Evolutionary conservation across 2,888 invertebrate genomes (phyloP), one percentile per base, ranked within the genome.

Genomic region (Pollenia amentaria): DNA sequence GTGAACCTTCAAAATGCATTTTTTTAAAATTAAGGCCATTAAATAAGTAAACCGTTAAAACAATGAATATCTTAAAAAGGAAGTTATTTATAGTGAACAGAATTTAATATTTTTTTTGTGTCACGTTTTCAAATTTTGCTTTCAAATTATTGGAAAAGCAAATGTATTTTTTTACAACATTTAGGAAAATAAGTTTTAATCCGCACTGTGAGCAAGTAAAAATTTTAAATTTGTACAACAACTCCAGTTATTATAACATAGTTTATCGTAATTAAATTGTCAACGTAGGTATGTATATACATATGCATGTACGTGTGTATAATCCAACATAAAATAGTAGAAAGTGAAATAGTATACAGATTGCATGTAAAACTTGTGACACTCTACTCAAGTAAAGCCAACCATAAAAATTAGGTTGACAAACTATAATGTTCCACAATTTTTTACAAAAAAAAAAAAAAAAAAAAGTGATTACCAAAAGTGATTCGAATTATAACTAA

Each of bases 331-430:
- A 11, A 51, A 57, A 72, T 42, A 57, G 51, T 82, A 75, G 75
- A 82, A 76, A 82, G 82, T 82, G 82, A 82, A 82, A 82, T 67
- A 51, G 9, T 53, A 76, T 42, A 60, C 67, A 53, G n/a, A 75
- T 81, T 82, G 67, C 67, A 69, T 51, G 57, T 67, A 67, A 67
- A 42, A 57, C 29, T 51, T 82, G 67, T 38, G 67, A 44, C 69
- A 82, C 60, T 29, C 29, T 16, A 69, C 16, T 75, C 29, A 76
- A 29, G 75, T 69, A 75, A 76, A 76, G 60, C 75, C 60, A 82
- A 82, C 75, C 82, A 76, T 60, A 82, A 75, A 75, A 82, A 75
- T 75, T 76, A 62, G 75, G 75, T 82, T 75, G 82, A 69, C 67
- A 76, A 82, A 82, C 75, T 75, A 48, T 9, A 53, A 57, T 51